Conservation (phyloP, 23 tunicate genomes). For the Clavelina lepadiformis region DNA sequence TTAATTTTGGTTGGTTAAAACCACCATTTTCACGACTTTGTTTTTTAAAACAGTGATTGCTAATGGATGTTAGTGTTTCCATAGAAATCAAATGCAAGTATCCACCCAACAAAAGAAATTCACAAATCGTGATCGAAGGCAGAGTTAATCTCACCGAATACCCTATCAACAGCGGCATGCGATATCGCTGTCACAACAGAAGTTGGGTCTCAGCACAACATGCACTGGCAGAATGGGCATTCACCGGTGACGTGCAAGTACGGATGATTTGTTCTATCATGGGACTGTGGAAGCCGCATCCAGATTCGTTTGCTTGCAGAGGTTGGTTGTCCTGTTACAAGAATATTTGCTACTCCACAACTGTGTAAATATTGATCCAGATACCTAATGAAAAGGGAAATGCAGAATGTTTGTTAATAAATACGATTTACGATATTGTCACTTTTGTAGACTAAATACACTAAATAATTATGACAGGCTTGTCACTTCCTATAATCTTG, state of each 20-base stretch:
- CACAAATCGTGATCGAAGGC: neutral
- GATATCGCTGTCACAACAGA: slow-evolving; percentile 23
- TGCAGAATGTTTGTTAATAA: too few relatives aligned
- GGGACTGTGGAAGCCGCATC: slow-evolving; percentile 55
- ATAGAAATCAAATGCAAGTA: slow-evolving; percentile 33
- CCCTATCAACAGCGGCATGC: slow-evolving; percentile 5
- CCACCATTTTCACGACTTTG: too few relatives aligned
- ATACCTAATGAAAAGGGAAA: too few relatives aligned
- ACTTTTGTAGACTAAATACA: too few relatives aligned
- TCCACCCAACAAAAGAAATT: slow-evolving; percentile 27
- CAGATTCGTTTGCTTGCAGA: slow-evolving; percentile 62
- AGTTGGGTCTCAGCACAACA: slow-evolving; percentile 52
- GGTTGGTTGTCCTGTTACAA: slow-evolving; percentile 27
- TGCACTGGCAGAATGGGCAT: slow-evolving; percentile 60
- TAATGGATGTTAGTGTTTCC: neutral
- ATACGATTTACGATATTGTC: too few relatives aligned
- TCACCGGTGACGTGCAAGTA: slow-evolving; percentile 22
- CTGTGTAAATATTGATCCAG: too few relatives aligned
- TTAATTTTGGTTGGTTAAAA: too few relatives aligned
- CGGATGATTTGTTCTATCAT: slow-evolving; percentile 14
- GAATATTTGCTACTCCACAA: too few relatives aligned
- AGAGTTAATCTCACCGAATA: neutral
- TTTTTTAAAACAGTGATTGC: too few relatives aligned
- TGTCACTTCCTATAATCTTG: too few relatives aligned
- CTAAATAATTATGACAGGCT: too few relatives aligned